These are phyloP conservation scores for Cryptus armator DNA, from an alignment of 2,888 invertebrate genomes.

Conservation along the genomic window DNA sequence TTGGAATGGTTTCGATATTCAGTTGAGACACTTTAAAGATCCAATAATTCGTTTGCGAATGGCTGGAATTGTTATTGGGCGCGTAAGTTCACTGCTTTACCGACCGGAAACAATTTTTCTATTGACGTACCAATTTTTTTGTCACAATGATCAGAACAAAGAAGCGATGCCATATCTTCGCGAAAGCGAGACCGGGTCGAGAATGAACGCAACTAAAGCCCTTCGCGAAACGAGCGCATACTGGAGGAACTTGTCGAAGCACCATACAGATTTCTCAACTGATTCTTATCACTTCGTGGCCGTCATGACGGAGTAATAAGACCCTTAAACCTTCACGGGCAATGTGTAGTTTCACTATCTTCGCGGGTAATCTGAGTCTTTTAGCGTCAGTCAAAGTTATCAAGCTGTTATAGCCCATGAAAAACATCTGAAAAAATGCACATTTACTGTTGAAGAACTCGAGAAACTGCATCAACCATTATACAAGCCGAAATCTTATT, in stretches of 20 bases:
- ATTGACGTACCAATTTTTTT: slow-evolving; percentile 1
- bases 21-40: slow-evolving; percentile 6
- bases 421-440: no score
- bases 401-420: no score
- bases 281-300: slow-evolving; percentile 6
- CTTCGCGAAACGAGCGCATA: neutral
- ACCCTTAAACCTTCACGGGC: neutral
- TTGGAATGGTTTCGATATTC: slow-evolving; percentile 39
- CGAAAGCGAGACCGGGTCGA: neutral
- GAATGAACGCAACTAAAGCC: neutral
- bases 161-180: slow-evolving; percentile 28
- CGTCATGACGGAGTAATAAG: slow-evolving; percentile 36
- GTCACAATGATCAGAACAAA: neutral
- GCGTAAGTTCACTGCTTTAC: neutral
- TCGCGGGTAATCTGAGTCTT: no score
- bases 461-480: no score
- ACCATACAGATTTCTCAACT: neutral
- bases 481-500: no score
- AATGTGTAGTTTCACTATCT: no score
- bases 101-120: neutral
- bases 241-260: neutral
- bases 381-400: no score
- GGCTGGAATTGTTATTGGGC: slow-evolving; percentile 23
- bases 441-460: no score
- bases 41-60: slow-evolving; percentile 25